phyloP scores from a whole-genome alignment of 2,113 vertebrate genomes.

The Aviceda subcristata region DNA sequence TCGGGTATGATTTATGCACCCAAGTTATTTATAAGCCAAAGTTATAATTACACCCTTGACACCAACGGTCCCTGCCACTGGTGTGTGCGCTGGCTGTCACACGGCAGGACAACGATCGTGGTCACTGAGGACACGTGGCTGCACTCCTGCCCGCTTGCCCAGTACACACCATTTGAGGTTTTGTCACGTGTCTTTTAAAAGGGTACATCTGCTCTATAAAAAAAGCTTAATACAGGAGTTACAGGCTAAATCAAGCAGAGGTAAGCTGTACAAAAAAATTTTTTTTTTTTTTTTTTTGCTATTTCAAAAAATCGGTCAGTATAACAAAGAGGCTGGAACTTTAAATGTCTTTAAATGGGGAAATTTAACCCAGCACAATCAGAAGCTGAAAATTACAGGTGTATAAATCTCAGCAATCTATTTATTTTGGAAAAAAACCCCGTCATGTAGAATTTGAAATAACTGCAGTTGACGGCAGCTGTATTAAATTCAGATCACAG shows the following conservation, averaged over 20 bases:
- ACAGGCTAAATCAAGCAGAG: background rate
- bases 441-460: background rate
- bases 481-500: background rate
- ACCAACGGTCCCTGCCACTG: background rate
- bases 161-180: background rate
- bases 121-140: background rate
- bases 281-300: background rate
- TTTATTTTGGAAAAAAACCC: background rate
- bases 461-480: background rate
- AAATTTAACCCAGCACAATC: background rate
- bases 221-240: background rate
- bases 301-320: background rate
- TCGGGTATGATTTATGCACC: background rate
- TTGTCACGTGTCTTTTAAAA: background rate
- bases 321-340: background rate
- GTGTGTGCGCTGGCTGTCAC: fast-evolving
- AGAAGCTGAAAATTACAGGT: background rate
- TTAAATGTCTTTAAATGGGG: background rate
- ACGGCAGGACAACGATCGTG: background rate
- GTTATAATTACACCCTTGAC: no score
- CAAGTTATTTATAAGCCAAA: background rate
- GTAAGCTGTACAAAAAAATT: background rate
- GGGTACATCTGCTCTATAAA: background rate
- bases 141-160: background rate
- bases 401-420: background rate